A percentile compares a stretch with the other conserved stretches of the same genome.
Evolutionary conservation across 2,113 vertebrate genomes (phyloP).

Genomic region (Cochlearius cochlearius): DNA sequence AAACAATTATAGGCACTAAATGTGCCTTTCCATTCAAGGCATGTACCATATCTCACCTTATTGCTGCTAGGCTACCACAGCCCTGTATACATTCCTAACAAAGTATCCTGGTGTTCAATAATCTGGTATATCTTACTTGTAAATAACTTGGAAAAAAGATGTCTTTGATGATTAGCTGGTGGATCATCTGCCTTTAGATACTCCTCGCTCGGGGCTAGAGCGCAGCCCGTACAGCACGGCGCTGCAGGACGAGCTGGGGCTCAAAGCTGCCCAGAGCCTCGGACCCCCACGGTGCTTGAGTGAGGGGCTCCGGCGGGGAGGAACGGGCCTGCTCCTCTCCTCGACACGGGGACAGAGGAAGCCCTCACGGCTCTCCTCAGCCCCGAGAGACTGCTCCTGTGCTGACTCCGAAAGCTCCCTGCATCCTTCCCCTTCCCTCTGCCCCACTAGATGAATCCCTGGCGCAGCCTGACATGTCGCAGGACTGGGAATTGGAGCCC

Average conservation of each 20-base stretch:
- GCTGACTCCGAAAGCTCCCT: background rate
- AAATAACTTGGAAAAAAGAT: background rate
- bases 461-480: background rate
- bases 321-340: background rate
- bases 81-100: background rate
- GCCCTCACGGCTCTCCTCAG: background rate
- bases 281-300: accelerated
- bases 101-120: background rate
- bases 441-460: background rate
- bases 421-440: background rate
- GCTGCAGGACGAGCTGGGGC: background rate
- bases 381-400: background rate
- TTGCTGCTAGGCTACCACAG: background rate
- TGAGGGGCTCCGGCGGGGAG: background rate
- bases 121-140: background rate
- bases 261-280: background rate
- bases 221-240: background rate
- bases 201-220: background rate
- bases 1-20: background rate
- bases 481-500: background rate
- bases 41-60: background rate
- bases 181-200: background rate
- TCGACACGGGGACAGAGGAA: background rate
- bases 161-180: background rate
- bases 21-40: background rate